Conservation (phyloP, 2,888 invertebrate species). For the Melanotus villosus region DNA sequence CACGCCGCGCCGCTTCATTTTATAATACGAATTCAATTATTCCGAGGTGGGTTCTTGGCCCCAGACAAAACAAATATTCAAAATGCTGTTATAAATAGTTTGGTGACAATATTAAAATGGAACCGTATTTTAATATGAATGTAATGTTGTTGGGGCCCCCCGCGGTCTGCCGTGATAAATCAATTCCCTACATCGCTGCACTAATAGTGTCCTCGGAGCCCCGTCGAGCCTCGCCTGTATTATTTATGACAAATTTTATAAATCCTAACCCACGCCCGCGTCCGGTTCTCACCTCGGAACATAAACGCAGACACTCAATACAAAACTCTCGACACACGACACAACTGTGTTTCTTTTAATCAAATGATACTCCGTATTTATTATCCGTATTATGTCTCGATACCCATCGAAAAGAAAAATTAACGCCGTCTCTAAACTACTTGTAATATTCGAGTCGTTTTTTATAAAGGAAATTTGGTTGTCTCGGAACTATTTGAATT, state of each 20-base stretch:
- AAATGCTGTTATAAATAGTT: constrained; percentile 67
- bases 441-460: too few species aligned
- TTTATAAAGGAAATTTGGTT: too few species aligned
- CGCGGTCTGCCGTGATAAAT: constrained; percentile 67
- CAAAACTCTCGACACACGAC: constrained; percentile 5
- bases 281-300: constrained; percentile 43
- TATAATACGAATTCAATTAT: constrained; percentile 67
- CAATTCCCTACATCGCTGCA: constrained; percentile 67
- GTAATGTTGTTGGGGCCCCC: constrained; percentile 65
- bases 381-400: not conserved
- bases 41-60: constrained; percentile 57
- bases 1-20: constrained; percentile 59
- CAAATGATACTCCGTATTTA: constrained; percentile 19
- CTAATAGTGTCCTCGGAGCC: constrained; percentile 67
- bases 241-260: constrained; percentile 68
- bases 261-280: constrained; percentile 63
- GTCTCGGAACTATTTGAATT: too few species aligned
- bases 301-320: constrained; percentile 28
- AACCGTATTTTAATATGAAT: constrained; percentile 67
- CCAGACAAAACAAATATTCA: constrained; percentile 66
- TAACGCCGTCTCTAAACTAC: too few species aligned
- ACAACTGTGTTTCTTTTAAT: constrained; percentile 23
- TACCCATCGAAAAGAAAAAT: not conserved
- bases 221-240: constrained; percentile 62
- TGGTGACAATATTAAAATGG: constrained; percentile 70